Evolutionary conservation across 1,140 invertebrate species (phyloP).

Genomic region (Drosophila santomea): DNA sequence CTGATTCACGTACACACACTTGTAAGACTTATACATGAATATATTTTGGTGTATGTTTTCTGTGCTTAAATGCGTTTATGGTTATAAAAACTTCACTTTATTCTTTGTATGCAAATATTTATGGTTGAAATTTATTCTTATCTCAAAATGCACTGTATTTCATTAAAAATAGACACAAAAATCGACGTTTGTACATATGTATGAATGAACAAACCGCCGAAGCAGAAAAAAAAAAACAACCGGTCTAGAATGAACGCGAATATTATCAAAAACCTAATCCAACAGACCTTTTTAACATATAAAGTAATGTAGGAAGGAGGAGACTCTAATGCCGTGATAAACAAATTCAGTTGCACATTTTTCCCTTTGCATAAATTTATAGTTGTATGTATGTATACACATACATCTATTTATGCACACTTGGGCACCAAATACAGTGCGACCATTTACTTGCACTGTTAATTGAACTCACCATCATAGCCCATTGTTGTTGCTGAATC

Average conservation of each 20-base stretch:
- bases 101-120: no score
- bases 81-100: not conserved
- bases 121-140: not conserved
- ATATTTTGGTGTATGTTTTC: not conserved
- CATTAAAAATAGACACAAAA: not conserved
- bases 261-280: not conserved
- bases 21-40: slow-evolving; percentile 31
- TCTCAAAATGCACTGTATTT: not conserved
- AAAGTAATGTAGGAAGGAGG: no score
- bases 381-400: slow-evolving; percentile 23
- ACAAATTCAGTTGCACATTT: not conserved
- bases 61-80: not conserved
- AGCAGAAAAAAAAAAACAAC: not conserved
- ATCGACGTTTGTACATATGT: slow-evolving; percentile 31
- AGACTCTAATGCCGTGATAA: not conserved
- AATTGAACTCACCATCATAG: slow-evolving; percentile 60
- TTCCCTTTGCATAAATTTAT: slow-evolving; percentile 16
- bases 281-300: not conserved
- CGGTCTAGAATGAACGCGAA: not conserved
- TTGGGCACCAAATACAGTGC: slow-evolving; percentile 6
- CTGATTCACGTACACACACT: not conserved
- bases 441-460: slow-evolving; percentile 6
- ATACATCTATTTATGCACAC: slow-evolving; percentile 16
- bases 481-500: slow-evolving; percentile 52
- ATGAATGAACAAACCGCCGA: not conserved